Evolutionary conservation across 2,888 invertebrate species (phyloP).

Genomic region (Pandemis corylana): DNA sequence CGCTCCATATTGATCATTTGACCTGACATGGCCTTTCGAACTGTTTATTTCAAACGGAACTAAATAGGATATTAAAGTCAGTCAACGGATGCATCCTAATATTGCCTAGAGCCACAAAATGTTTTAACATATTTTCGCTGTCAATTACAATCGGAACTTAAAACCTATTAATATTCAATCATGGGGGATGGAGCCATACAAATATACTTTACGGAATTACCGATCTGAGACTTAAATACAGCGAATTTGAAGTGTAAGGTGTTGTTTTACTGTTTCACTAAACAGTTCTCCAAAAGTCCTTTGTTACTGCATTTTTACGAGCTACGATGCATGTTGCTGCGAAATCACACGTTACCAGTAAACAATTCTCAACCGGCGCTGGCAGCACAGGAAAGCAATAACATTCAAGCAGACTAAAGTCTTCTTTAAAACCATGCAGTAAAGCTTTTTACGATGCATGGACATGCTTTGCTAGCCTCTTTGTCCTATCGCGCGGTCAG

Average conservation of each 20-base stretch:
- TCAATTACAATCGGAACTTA: not conserved
- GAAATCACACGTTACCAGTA: constrained; percentile 31
- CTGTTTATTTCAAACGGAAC: constrained; percentile 21
- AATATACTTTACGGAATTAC: not conserved
- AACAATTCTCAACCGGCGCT: constrained; percentile 20
- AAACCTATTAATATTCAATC: constrained; percentile 3
- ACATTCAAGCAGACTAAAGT: constrained; percentile 14
- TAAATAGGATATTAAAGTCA: not conserved
- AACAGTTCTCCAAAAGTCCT: constrained; percentile 18
- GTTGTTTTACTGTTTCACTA: constrained; percentile 8
- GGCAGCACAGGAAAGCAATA: constrained; percentile 4
- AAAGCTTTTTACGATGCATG: constrained; percentile 28
- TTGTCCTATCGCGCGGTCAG: constrained; percentile 48
- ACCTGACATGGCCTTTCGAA: constrained; percentile 42
- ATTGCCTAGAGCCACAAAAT: not conserved
- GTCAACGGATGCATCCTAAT: not conserved
- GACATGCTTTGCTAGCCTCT: constrained; percentile 44
- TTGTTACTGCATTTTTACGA: constrained; percentile 34
- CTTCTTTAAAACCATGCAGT: constrained; percentile 2
- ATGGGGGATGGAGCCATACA: not conserved
- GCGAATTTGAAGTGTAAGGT: not conserved
- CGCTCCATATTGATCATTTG: constrained; percentile 49
- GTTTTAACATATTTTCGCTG: not conserved
- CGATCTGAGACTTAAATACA: not conserved
- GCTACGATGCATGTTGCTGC: constrained; percentile 23